These are phyloP conservation scores for Acanthurus lineatus DNA, from an alignment of 2,797 vertebrate species.

Conservation along the genomic window DNA sequence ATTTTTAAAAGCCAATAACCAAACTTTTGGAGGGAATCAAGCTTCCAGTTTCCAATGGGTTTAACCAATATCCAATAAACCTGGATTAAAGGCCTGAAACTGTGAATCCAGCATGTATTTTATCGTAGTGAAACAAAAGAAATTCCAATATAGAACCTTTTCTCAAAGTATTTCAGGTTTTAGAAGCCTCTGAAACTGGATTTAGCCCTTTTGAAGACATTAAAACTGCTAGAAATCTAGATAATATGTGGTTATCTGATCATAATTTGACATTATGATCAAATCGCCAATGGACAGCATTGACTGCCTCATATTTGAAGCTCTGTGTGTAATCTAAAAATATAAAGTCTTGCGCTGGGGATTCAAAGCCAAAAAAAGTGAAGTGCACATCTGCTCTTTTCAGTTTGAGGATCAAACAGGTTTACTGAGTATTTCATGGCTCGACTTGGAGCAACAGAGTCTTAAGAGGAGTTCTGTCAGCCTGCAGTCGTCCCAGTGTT, in stretches of 20 bases:
- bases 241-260: neutral
- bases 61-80: neutral
- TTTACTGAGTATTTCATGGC: conserved; percentile 53
- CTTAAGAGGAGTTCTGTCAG: conserved; percentile 56
- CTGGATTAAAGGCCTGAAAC: neutral
- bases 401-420: conserved; percentile 55
- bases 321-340: conserved; percentile 13
- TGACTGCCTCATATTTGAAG: neutral
- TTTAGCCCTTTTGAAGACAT: neutral
- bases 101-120: neutral
- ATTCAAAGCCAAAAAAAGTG: conserved; percentile 13
- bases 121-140: neutral
- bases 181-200: neutral
- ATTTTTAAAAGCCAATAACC: neutral
- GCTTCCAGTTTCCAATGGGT: neutral
- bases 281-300: neutral
- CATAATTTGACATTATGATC: conserved; percentile 11
- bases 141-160: neutral
- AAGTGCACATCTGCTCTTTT: conserved; percentile 43
- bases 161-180: neutral
- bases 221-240: neutral
- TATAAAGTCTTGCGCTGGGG: conserved; percentile 11
- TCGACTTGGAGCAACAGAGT: conserved; percentile 44
- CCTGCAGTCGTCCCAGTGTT: conserved; percentile 38
- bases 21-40: neutral